These are phyloP conservation scores for Trilocha varians DNA, from an alignment of 2,888 invertebrate species.

Conservation along the genomic window DNA sequence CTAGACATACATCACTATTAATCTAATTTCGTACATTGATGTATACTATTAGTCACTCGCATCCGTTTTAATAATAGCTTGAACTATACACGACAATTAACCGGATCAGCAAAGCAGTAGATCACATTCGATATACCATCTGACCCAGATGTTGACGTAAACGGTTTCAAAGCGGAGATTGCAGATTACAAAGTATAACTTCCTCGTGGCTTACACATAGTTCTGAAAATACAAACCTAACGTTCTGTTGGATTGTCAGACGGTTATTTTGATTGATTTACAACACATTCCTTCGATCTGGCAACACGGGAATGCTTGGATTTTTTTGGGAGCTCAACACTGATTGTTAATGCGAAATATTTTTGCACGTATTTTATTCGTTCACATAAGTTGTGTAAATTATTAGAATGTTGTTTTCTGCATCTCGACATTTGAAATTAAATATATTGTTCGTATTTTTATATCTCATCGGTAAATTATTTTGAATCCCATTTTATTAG, in stretches of 20 bases:
- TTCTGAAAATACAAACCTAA: conserved; percentile 2
- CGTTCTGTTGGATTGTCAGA: neutral
- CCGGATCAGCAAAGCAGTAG: neutral
- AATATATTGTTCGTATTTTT: no score
- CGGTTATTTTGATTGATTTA: conserved; percentile 1
- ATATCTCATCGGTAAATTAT: no score
- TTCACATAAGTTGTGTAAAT: no score
- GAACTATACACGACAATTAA: neutral
- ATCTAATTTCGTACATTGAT: neutral
- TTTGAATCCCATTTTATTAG: no score
- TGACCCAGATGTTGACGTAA: neutral
- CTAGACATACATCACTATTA: neutral
- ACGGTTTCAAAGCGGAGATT: conserved; percentile 1
- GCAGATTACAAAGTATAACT: conserved; percentile 18
- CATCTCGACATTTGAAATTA: no score
- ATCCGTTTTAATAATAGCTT: neutral
- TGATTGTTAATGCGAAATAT: neutral
- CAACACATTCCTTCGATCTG: conserved; percentile 1
- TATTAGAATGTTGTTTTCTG: no score
- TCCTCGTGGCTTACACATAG: conserved; percentile 7
- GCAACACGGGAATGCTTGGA: neutral
- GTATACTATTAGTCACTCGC: neutral
- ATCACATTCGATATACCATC: neutral
- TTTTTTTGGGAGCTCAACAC: neutral
- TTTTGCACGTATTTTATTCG: no score